phyloP scores from a whole-genome alignment of 2,888 invertebrate genomes.

The Torymus auratus region DNA sequence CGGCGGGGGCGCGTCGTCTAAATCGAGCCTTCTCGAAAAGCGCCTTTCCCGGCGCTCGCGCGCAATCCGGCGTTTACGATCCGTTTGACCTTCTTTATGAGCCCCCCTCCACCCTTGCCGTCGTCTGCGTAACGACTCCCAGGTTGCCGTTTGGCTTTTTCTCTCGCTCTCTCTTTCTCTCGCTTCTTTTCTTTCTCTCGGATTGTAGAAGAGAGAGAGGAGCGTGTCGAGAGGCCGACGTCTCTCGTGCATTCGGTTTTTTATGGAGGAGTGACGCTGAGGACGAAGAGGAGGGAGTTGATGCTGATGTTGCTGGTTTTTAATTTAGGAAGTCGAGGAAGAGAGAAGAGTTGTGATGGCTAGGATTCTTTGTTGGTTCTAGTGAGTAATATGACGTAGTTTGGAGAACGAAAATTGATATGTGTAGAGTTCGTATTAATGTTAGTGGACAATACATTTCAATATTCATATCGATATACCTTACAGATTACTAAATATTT shows the following conservation, averaged over 20 bases:
- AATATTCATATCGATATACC: too few relatives aligned
- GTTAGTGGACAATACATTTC: too few relatives aligned
- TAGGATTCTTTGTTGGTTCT: too few relatives aligned
- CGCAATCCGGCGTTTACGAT: conserved; percentile 67
- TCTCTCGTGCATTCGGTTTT: not conserved
- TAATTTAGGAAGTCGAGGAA: too few relatives aligned
- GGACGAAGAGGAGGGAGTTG: too few relatives aligned
- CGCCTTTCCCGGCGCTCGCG: too few relatives aligned
- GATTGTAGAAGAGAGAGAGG: not conserved
- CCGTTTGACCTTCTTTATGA: conserved; percentile 72
- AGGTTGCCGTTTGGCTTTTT: conserved; percentile 55
- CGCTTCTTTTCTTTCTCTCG: conserved; percentile 32
- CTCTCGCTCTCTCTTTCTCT: conserved; percentile 52
- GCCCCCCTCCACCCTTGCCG: conserved; percentile 64
- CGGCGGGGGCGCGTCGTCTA: not conserved
- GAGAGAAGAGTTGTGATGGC: too few relatives aligned
- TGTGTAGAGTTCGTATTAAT: too few relatives aligned
- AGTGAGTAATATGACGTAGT: too few relatives aligned
- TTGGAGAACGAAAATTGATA: too few relatives aligned
- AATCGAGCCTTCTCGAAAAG: not conserved
- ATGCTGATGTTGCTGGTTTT: too few relatives aligned
- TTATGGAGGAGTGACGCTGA: not conserved
- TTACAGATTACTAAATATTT: too few relatives aligned
- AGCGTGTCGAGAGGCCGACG: not conserved
- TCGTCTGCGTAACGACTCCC: conserved; percentile 69